These are phyloP conservation scores for Zootermopsis nevadensis DNA, from an alignment of 2,888 invertebrate genomes.

Conservation along the genomic window DNA sequence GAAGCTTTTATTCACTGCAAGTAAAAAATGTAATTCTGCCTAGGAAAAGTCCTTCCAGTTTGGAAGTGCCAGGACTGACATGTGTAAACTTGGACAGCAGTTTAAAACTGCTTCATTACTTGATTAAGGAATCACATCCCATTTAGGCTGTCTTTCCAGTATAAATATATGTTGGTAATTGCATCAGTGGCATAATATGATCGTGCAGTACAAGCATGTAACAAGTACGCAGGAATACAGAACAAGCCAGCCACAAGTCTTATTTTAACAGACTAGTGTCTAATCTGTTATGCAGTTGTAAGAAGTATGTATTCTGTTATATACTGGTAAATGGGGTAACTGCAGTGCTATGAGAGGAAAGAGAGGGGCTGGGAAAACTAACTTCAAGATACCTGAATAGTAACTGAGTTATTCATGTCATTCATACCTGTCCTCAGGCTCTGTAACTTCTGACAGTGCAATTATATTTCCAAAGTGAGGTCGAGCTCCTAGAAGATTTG, in stretches of 20 bases:
- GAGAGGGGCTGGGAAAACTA: too few relatives aligned
- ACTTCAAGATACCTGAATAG: neutral
- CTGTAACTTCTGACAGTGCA: slow-evolving; percentile 69
- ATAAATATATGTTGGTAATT: neutral
- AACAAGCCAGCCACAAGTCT: too few relatives aligned
- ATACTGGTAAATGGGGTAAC: too few relatives aligned
- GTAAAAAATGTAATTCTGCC: slow-evolving; percentile 70
- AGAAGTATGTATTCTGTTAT: too few relatives aligned
- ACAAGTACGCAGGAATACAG: too few relatives aligned
- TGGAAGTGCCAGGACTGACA: too few relatives aligned
- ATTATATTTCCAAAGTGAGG: slow-evolving; percentile 72
- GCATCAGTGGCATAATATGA: neutral
- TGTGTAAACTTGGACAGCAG: slow-evolving; percentile 69
- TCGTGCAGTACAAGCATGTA: too few relatives aligned
- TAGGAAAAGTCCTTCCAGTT: slow-evolving; percentile 70
- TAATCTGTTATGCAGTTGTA: too few relatives aligned
- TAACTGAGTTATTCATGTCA: neutral
- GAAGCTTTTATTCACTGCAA: slow-evolving; percentile 70
- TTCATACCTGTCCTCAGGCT: slow-evolving; percentile 60
- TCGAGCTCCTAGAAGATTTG: slow-evolving; percentile 73
- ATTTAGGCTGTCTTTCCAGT: too few relatives aligned
- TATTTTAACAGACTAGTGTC: too few relatives aligned
- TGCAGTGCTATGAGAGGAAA: too few relatives aligned
- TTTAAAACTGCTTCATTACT: neutral
- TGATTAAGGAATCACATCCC: too few relatives aligned